Evolutionary conservation across 2,888 invertebrate genomes (phyloP).

Genomic region (Eilema caniola): DNA sequence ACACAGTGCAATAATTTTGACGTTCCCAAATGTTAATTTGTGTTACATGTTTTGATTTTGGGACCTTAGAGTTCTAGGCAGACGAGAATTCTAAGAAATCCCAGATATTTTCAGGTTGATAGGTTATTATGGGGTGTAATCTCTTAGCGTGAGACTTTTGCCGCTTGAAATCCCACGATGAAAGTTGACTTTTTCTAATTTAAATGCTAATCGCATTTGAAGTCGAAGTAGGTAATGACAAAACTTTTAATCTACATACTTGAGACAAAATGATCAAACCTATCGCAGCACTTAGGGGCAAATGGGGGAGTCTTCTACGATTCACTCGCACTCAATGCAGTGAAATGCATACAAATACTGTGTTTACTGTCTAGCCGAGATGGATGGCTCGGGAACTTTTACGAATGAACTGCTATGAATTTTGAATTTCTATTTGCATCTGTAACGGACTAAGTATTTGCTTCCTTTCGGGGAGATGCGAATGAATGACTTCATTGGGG

Average conservation of each 20-base stretch:
- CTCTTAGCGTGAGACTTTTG: neutral
- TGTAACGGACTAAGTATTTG: constrained; percentile 15
- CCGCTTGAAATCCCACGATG: neutral
- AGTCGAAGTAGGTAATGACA: neutral
- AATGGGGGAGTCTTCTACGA: constrained; percentile 17
- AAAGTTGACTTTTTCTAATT: neutral
- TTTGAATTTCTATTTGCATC: constrained; percentile 41
- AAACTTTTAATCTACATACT: constrained; percentile 3
- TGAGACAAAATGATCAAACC: constrained; percentile 8
- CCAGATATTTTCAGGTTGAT: neutral
- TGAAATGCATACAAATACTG: constrained; percentile 65
- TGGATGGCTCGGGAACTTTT: constrained; percentile 48
- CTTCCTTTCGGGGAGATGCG: neutral
- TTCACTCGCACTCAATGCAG: constrained; percentile 53
- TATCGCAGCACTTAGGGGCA: constrained; percentile 17
- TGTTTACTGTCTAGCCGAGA: constrained; percentile 66
- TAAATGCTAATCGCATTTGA: neutral
- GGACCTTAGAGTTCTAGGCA: too few species aligned
- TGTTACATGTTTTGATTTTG: too few species aligned
- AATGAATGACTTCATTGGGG: constrained; percentile 1
- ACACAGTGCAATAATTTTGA: too few species aligned
- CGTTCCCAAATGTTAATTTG: too few species aligned
- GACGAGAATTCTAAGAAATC: neutral
- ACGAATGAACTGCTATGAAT: constrained; percentile 35
- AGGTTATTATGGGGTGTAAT: neutral